These are phyloP conservation scores for Agriopis leucophaearia DNA, from an alignment of 2,888 invertebrate species.

Conservation along the genomic window DNA sequence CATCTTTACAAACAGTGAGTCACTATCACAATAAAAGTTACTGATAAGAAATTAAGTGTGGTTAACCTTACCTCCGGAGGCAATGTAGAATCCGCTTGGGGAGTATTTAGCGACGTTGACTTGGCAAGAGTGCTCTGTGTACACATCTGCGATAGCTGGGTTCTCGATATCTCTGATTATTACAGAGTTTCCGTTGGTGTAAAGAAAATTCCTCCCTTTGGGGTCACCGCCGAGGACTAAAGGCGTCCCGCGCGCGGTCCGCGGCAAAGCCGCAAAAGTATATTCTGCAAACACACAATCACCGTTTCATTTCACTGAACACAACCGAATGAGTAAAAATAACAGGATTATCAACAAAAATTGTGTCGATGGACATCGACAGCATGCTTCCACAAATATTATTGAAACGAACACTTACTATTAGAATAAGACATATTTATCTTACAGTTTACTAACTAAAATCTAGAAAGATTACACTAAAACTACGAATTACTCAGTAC, in stretches of 20 bases:
- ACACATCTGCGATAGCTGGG: constrained; percentile 97
- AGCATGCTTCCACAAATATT: constrained; percentile 56
- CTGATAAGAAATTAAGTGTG: constrained; percentile 26
- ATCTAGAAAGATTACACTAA: constrained; percentile 61
- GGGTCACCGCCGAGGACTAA: constrained; percentile 98
- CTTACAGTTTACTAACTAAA: constrained; percentile 66
- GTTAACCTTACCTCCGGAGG: constrained; percentile 95
- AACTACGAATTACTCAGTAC: constrained; percentile 67
- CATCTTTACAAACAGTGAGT: constrained; percentile 37
- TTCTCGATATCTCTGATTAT: constrained; percentile 99
- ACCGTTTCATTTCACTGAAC: constrained; percentile 49
- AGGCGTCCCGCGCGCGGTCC: constrained; percentile 97
- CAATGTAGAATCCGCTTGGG: constrained; percentile 99
- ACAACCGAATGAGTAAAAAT: constrained; percentile 42
- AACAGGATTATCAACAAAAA: constrained; percentile 50
- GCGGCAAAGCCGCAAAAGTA: constrained; percentile 97
- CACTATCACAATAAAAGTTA: constrained; percentile 28
- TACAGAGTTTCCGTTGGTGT: constrained; percentile 98
- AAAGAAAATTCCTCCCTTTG: constrained; percentile 98
- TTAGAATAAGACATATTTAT: constrained; percentile 80
- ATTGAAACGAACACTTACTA: constrained; percentile 71
- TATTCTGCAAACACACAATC: constrained; percentile 87
- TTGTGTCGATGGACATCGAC: constrained; percentile 44
- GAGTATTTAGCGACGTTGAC: constrained; percentile 99
- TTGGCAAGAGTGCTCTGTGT: constrained; percentile 98